Base-by-base conservation (phyloP, 2,113 vertebrate genomes). In the Macquaria australasica region DNA sequence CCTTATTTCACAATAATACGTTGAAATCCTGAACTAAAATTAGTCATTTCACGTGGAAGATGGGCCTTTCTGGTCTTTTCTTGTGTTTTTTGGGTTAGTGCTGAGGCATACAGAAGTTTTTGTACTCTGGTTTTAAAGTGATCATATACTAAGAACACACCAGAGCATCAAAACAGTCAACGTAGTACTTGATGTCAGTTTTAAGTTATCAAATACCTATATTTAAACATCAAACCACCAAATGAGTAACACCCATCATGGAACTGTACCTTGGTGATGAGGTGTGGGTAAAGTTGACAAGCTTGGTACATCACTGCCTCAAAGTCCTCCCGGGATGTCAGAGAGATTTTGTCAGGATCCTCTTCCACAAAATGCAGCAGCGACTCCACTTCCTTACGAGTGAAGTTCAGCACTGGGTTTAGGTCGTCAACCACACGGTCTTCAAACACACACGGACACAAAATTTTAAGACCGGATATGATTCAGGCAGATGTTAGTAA, bases 351-450 rank as follows among this genome's bases (percentile, higher is more conserved):
- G 69, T 94, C 92, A 48, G 92, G 96, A 89, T 99, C 98, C 87
- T 99, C 98, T 90, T 99, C 98, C 37, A 98, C 98, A 93, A 99
- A 98, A 93, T 99, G 98, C 93, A 99, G 95, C 84, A 99, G 94
- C n/a, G 98, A 99, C 91, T 99, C 98, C 76, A 99, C 98, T 91
- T 99, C 98, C 69, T 97, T 97, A 28, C 98, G 96, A 15, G 98
- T 99, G 66, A 99, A 99, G 90, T 97, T 99, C 87, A 99, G 94
- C 88, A 99, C 97, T 7, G 98, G 98, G 93, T 99, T 99, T 92
- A 99, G 95, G 92, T 99, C 98, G 82, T 99, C 98, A 18, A 99
- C 98, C 62, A 99, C 98, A 0, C 98, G 97, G 93, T 99, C 98
- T 99, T 83, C 8, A 82, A 80, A 82, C 58, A 80, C 58, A 83